Conservation (phyloP, 2,797 vertebrate species). For the Poecilia gillii region DNA sequence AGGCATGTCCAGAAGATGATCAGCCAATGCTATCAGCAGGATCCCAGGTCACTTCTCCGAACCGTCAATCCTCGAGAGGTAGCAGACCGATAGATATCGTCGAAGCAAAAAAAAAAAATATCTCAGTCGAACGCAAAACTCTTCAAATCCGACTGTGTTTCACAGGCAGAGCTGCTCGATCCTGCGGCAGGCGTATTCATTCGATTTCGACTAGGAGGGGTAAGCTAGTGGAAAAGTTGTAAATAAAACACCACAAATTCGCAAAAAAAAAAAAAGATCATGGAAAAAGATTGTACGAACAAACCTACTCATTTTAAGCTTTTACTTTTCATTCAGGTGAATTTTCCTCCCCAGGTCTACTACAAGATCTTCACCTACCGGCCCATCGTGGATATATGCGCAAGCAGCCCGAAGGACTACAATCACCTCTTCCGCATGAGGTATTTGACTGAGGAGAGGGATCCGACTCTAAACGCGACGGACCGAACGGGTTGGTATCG, state of each 20-base stretch:
- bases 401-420: conserved; percentile 81
- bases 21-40: conserved; percentile 65
- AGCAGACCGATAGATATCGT: neutral
- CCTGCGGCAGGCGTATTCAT: conserved; percentile 80
- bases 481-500: conserved; percentile 79
- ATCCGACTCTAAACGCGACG: conserved; percentile 6
- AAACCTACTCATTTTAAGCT: neutral
- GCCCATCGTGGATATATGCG: conserved; percentile 83
- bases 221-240: conserved; percentile 41
- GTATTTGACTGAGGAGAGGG: conserved; percentile 21
- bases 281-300: neutral
- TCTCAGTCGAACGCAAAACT: conserved; percentile 14
- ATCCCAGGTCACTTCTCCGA: conserved; percentile 75
- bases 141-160: neutral
- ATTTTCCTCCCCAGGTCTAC: conserved; percentile 85
- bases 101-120: neutral
- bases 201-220: conserved; percentile 81
- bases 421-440: neutral
- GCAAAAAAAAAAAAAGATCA: neutral
- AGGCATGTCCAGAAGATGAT: conserved; percentile 70
- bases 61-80: conserved; percentile 81
- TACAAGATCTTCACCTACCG: conserved; percentile 88
- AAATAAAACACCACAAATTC: conserved; percentile 21
- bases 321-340: conserved; percentile 59
- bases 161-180: conserved; percentile 80